These are phyloP conservation scores for Prionailurus viverrinus DNA, from an alignment of 2,113 vertebrate genomes.

Conservation along the genomic window DNA sequence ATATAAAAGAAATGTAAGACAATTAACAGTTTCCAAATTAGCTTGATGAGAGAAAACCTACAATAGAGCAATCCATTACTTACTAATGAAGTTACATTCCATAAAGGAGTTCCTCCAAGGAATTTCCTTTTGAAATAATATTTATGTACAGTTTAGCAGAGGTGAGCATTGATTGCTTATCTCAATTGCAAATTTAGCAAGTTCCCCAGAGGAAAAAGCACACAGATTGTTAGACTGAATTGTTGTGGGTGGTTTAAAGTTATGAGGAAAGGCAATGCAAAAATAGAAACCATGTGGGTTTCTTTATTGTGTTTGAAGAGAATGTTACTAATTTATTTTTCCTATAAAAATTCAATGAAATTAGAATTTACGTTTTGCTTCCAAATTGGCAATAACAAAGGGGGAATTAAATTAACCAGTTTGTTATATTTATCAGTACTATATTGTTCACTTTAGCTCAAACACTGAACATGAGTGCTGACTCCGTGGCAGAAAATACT, in stretches of 20 bases:
- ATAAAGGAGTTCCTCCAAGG: slow-evolving; percentile 77
- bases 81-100: slow-evolving; percentile 79
- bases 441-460: slow-evolving; percentile 22
- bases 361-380: slow-evolving; percentile 55
- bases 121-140: slow-evolving; percentile 81
- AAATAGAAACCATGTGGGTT: slow-evolving; percentile 66
- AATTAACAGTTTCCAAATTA: slow-evolving; percentile 75
- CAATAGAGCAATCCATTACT: slow-evolving; percentile 57
- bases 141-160: slow-evolving; percentile 77
- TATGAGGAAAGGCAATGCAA: slow-evolving; percentile 72
- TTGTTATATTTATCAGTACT: slow-evolving; percentile 46
- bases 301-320: slow-evolving; percentile 67
- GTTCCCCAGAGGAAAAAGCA: slow-evolving; percentile 72
- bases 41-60: slow-evolving; percentile 50
- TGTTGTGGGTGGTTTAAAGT: slow-evolving; percentile 76
- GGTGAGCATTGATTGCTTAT: slow-evolving; percentile 73
- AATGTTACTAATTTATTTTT: slow-evolving; percentile 71
- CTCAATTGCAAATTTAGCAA: slow-evolving; percentile 77
- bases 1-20: slow-evolving; percentile 71
- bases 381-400: slow-evolving; percentile 61
- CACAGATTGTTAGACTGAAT: slow-evolving; percentile 70
- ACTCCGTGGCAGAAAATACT: slow-evolving; percentile 25
- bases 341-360: slow-evolving; percentile 75
- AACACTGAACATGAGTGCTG: not conserved
- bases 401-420: slow-evolving; percentile 65